Percentiles rank a stretch among this genome's conserved stretches.
Evolutionary conservation across 2,797 vertebrate species (phyloP).

Genomic region (Podarcis lilfordi): DNA sequence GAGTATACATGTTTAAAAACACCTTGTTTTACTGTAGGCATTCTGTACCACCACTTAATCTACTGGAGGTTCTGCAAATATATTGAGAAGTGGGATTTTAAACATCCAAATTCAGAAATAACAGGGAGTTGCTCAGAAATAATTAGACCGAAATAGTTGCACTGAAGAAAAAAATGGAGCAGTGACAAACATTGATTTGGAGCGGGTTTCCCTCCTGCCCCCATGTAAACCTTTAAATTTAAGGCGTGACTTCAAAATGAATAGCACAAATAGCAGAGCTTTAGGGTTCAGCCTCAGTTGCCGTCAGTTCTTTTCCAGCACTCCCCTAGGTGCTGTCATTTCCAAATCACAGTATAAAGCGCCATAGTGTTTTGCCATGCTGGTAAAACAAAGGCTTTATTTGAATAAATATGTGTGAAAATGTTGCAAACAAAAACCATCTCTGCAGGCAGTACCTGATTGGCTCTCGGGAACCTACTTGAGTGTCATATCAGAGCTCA

Average conservation of each 20-base stretch:
- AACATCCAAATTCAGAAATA: too few species aligned
- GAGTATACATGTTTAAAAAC: too few species aligned
- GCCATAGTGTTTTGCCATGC: conserved; percentile 24
- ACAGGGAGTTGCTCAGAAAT: too few species aligned
- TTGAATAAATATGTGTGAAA: conserved; percentile 83
- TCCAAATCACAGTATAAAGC: conserved; percentile 77
- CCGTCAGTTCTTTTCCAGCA: conserved; percentile 69
- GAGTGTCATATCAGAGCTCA: conserved; percentile 67
- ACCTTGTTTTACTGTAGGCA: too few species aligned
- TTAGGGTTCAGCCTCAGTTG: conserved; percentile 75
- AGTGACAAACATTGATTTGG: conserved; percentile 48
- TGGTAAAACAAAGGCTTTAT: conserved; percentile 81
- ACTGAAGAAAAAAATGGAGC: conserved; percentile 38
- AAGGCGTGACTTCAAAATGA: conserved; percentile 70
- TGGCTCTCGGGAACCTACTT: conserved; percentile 64
- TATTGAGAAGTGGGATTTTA: too few species aligned
- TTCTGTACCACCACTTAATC: too few species aligned
- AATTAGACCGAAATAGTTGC: too few species aligned
- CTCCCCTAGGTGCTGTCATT: conserved; percentile 77
- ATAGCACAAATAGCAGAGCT: conserved; percentile 71
- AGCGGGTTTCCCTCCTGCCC: conserved; percentile 9
- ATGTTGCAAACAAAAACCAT: conserved; percentile 72
- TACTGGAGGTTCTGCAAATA: too few species aligned
- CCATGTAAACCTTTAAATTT: conserved; percentile 69
- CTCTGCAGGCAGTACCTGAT: conserved; percentile 75